Evolutionary conservation across 2,888 invertebrate genomes (phyloP).

Genomic region (Ischnura elegans): DNA sequence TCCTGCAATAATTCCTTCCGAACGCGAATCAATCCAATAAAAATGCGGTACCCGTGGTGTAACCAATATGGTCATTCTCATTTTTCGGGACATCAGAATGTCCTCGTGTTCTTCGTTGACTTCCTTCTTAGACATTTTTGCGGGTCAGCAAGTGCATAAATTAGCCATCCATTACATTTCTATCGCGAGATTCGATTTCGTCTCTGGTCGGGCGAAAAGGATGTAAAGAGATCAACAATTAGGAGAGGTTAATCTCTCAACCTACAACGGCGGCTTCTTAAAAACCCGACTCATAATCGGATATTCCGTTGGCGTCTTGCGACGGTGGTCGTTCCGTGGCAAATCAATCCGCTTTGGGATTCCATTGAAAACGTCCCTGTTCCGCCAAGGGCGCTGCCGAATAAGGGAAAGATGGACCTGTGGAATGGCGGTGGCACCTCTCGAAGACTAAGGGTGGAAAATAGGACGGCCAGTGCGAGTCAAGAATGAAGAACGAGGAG

Average conservation of each 20-base stretch:
- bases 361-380: conserved; percentile 19
- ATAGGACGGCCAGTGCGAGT: background rate
- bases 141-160: background rate
- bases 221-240: background rate
- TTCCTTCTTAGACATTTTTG: background rate
- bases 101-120: background rate
- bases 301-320: background rate
- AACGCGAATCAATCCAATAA: background rate
- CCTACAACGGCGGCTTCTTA: background rate
- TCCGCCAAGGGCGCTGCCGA: conserved; percentile 10
- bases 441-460: background rate
- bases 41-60: background rate
- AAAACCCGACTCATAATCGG: background rate
- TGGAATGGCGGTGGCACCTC: background rate
- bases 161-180: background rate
- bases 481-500: background rate
- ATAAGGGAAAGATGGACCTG: background rate
- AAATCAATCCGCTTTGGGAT: conserved; percentile 48
- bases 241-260: background rate
- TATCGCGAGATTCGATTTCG: background rate
- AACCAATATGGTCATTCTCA: background rate
- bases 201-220: background rate
- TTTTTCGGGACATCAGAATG: background rate
- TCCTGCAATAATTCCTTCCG: background rate
- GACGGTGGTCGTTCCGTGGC: background rate